A percentile compares a stretch with the other conserved stretches of the same genome.
These are phyloP conservation scores for Clarias fuscus DNA, from an alignment of 2,797 vertebrate species.

Conservation along the genomic window DNA sequence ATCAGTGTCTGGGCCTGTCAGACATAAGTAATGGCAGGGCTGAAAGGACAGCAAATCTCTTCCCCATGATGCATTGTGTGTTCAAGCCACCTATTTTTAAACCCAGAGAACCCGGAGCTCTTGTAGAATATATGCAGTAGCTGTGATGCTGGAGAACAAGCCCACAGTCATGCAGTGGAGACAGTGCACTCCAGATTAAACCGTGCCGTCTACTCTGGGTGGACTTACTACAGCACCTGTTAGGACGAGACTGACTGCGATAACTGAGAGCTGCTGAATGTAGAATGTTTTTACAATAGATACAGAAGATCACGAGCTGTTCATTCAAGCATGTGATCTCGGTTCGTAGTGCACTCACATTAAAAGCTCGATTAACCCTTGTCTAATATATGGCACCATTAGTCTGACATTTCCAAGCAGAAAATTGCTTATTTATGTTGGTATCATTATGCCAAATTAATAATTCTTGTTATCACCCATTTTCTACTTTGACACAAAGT, in stretches of 20 bases:
- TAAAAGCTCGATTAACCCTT: conserved; percentile 11
- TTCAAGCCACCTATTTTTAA: conserved; percentile 79
- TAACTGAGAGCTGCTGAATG: neutral
- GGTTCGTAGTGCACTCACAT: neutral
- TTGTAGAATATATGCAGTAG: conserved; percentile 45
- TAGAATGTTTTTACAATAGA: neutral
- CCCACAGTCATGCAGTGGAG: conserved; percentile 2
- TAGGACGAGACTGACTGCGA: neutral
- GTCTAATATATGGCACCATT: conserved; percentile 27
- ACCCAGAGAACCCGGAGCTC: conserved; percentile 48
- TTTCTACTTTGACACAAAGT: conserved; percentile 15
- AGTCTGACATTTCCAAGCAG: conserved; percentile 37
- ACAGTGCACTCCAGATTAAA: conserved; percentile 33
- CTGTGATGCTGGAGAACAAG: conserved; percentile 27
- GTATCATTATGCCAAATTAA: conserved; percentile 35
- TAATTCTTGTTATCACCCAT: conserved; percentile 32
- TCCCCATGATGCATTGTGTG: conserved; percentile 73
- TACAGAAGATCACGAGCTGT: neutral
- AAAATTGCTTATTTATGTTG: conserved; percentile 40
- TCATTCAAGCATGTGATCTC: neutral
- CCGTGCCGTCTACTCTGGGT: conserved; percentile 16
- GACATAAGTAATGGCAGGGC: conserved; percentile 80
- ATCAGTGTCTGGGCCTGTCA: conserved; percentile 80
- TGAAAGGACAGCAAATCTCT: conserved; percentile 76
- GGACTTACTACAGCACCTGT: neutral